Evolutionary conservation across 1,140 invertebrate species (phyloP), one percentile per base, ranked within the genome.

Genomic region (Drosophila virilis): DNA sequence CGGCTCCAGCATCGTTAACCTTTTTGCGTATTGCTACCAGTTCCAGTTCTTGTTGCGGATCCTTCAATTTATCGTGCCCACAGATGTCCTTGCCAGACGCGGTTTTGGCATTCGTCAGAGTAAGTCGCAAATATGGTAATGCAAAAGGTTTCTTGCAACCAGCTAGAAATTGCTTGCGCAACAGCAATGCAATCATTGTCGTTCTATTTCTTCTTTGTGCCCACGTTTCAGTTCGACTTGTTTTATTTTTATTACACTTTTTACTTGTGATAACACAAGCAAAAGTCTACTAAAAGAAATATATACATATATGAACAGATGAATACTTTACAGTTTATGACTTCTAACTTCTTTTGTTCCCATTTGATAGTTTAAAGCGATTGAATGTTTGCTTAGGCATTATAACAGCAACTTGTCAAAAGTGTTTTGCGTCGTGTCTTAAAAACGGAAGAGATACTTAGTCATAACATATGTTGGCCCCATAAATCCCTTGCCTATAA

Each of bases 391-490:
- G 22, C 4, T 42, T 7, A 1, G 12, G n/a, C 12, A 42, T n/a
- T 5, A 38, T 12, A 38, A 38, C 2, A 10, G 3, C 9, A 28
- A 48, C 5, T 12, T 28, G 22, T 28, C 22, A 28, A 28, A 28
- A 28, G 22, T 58, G 6, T 17, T 59, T 46, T 51, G 48, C 42
- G 32, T 46, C 35, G 15, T 17, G 9, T 15, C 22, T 32, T 32
- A 32, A 2, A 17, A 10, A 35, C 33, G 32, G 42, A 48, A 54
- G 32, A 37, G 28, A 52, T 51, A 55, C n/a, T 70, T 73, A 54
- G 70, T 73, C 70, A 73, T 68, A 66, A 32, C 32, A 51, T 12
- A 35, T 67, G 64, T 45, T 59, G 8, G 22, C 33, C 33, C 22
- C 37, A 38, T 70, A 72, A 67, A 43, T 67, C 69, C 62, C 69